Conservation (phyloP, 2,888 invertebrate genomes). For the Campoletis raptor region DNA sequence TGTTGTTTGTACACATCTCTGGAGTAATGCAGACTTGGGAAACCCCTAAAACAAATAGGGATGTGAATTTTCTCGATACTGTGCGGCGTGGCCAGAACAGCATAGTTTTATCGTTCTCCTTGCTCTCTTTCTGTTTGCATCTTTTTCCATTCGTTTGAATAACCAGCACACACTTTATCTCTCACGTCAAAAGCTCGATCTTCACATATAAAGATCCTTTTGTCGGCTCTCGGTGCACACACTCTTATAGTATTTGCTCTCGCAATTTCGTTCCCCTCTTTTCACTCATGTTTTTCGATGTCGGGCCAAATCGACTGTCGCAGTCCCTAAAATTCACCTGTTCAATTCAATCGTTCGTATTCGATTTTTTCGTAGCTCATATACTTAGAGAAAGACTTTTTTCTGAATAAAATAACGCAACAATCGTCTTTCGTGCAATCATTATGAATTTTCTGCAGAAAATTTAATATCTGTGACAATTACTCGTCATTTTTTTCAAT, state of each 20-base stretch:
- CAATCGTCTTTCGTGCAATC: not conserved
- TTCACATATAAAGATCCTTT: conserved; percentile 29
- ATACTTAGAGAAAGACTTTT: not conserved
- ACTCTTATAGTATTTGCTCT: conserved; percentile 72
- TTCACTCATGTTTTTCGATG: conserved; percentile 41
- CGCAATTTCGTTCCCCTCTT: conserved; percentile 63
- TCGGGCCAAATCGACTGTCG: not conserved
- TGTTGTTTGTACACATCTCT: conserved; percentile 3
- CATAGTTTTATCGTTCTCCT: not conserved
- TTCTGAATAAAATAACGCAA: not conserved
- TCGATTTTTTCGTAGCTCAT: not conserved
- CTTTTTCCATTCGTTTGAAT: conserved; percentile 36
- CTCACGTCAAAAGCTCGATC: conserved; percentile 36
- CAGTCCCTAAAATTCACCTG: conserved; percentile 29
- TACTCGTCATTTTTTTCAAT: not conserved
- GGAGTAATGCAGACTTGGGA: conserved; percentile 5
- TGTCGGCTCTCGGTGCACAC: conserved; percentile 29
- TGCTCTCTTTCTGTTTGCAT: conserved; percentile 20
- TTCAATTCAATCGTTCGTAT: conserved; percentile 2
- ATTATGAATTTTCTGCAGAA: not conserved
- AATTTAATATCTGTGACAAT: not conserved
- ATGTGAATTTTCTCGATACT: conserved; percentile 50
- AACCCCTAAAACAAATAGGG: conserved; percentile 51
- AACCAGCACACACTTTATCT: conserved; percentile 33
- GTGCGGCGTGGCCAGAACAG: not conserved